phyloP scores from a whole-genome alignment of 2,113 vertebrate species.

The Anarrhichthys ocellatus region DNA sequence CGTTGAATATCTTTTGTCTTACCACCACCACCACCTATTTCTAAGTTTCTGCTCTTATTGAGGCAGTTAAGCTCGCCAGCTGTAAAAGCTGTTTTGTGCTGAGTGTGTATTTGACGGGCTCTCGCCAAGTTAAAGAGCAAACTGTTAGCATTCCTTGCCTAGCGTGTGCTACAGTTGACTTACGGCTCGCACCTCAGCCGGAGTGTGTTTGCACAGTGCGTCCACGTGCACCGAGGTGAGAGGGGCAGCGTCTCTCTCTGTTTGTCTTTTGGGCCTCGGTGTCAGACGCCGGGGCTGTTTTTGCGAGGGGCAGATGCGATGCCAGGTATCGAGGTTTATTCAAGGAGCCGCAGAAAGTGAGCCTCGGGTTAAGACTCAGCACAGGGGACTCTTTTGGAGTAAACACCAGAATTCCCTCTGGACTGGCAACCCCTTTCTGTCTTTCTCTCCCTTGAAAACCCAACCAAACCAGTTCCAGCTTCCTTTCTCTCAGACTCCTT shows the following conservation, averaged over 20 bases:
- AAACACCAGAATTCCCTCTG: constrained; percentile 71
- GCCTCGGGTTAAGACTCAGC: constrained; percentile 54
- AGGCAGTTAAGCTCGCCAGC: constrained; percentile 39
- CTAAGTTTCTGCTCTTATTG: constrained; percentile 19
- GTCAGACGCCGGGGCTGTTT: constrained; percentile 61
- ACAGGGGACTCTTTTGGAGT: constrained; percentile 62
- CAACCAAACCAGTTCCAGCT: constrained; percentile 64
- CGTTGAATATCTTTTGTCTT: constrained; percentile 69
- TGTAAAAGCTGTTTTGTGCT: constrained; percentile 60
- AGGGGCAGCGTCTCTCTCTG: constrained; percentile 42
- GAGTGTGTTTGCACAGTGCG: constrained; percentile 60
- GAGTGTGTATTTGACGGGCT: constrained; percentile 69
- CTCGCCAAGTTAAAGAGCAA: constrained; percentile 79
- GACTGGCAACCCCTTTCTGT: constrained; percentile 30
- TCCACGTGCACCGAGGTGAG: constrained; percentile 59
- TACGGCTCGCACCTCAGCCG: constrained; percentile 41
- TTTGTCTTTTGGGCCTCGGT: constrained; percentile 72
- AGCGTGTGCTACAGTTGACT: constrained; percentile 65
- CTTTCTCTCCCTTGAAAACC: constrained; percentile 30
- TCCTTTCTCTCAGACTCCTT: constrained; percentile 60
- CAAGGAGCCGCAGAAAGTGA: constrained; percentile 60
- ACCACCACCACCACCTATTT: not conserved
- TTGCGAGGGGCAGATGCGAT: constrained; percentile 47
- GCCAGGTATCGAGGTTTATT: constrained; percentile 52
- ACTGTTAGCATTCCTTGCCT: constrained; percentile 76